Base-by-base conservation (phyloP, 2,113 vertebrate species). In the Eupsittula cactorum region DNA sequence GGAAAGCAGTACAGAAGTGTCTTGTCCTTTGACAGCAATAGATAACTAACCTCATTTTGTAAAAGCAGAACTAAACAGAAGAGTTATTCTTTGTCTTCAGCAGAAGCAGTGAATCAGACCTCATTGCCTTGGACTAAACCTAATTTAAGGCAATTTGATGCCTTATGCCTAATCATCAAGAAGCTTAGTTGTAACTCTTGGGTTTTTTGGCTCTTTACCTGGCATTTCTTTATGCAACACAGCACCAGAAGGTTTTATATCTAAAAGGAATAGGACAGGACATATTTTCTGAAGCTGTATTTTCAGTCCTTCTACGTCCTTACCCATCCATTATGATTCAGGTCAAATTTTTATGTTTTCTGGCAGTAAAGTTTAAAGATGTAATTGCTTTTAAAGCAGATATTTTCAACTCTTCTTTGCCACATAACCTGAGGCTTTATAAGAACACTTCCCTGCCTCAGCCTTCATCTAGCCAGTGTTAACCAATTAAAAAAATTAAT, bases 11-110 rank as follows among this genome's bases (percentile, higher is more conserved):
- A 94, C 92, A 93, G 95, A 95, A 96, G 91, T 55, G 88, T 77
- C 95, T 92, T 96, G 88, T 94, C 94, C 88, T 93, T 88, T 92
- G 91, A 90, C 64, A 88, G 91, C 46, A 11, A 83, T 20, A 94
- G 82, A 93, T 86, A 94, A 96, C 88, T 91, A 97, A 95, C 82
- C 95, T 95, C 82, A 94, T 93, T 96, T 95, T 95, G 76, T 65
- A 90, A 74, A 92, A 74, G 76, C 86, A 95, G 82, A 92, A 86
- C 86, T 74, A 46, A 95, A 95, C 88, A 94, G 86, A 90, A 74
- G 86, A 93, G 73, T 78, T 97, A 89, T 83, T 96, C 82, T 95
- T 87, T 95, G 92, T 94, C 74, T 87, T 70, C 82, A 88, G 86
- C 82, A 93, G 86, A 64, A 86, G 82, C 79, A 96, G 75, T 49